Evolutionary conservation across 2,113 vertebrate species (phyloP), one percentile per base, ranked within the genome.

Genomic region (Centrocercus urophasianus): DNA sequence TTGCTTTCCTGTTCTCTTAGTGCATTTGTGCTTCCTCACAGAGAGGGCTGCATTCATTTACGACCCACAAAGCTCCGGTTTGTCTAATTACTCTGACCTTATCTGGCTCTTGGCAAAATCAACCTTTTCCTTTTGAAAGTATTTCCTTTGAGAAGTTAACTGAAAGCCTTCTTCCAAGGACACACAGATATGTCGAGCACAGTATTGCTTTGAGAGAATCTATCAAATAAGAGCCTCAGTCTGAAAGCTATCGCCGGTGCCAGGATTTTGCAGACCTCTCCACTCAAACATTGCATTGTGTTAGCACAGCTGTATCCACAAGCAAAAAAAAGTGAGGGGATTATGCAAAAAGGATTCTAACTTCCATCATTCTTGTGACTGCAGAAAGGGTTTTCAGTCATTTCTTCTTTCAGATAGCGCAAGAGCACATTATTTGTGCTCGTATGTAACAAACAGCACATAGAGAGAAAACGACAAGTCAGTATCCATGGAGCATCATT

Each of bases 271-370:
- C 93, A 96, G 96, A 95, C 78, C 89, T 93, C 93, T 75, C 71
- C 76, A 95, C 91, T 98, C 97, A 98, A 98, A 97, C 10, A 95
- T 97, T 94, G 96, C 97, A 97, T 98, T 98, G 98, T 98, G 96
- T 97, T 97, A 97, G 93, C 38, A 97, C 98, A 98, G 98, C 98
- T 98, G 98, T 97, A 97, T 85, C 96, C 94, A 97, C 97, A 98
- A 93, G 93, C 64, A 96, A 93, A 83, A 96, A 93, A 81, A 96
- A 97, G 85, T 25, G 10, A 95, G 80, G 86, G 92, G 93, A 97
- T 92, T 97, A 91, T 91, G 96, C 91, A 95, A 66, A 96, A 96
- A 95, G 88, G 93, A 82, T 86, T 94, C 93, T 90, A 92, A 97
- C 91, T 97, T 97, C 96, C 97, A 95, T 89, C 96, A 95, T 93